These are phyloP conservation scores for Lophius americanus DNA, from an alignment of 2,797 vertebrate species.

Conservation along the genomic window DNA sequence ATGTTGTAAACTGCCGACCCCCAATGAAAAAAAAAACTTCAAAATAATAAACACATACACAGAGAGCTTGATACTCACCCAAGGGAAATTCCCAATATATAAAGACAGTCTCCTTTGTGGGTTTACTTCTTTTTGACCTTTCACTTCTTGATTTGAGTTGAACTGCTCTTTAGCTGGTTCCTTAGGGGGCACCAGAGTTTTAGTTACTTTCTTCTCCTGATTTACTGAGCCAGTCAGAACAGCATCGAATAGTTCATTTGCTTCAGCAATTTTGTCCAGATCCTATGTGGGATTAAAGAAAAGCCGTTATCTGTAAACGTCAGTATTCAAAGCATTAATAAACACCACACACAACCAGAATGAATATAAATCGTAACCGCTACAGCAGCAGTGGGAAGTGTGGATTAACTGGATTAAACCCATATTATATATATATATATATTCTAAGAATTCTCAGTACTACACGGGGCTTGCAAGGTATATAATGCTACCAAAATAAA, in stretches of 20 bases:
- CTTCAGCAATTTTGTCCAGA: conserved; percentile 80
- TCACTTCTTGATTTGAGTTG: conserved; percentile 78
- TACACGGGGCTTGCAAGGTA: background rate
- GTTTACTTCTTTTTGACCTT: conserved; percentile 77
- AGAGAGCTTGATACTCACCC: conserved; percentile 82
- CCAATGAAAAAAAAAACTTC: too few relatives aligned
- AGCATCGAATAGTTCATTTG: conserved; percentile 93
- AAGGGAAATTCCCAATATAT: conserved; percentile 93
- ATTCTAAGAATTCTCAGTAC: background rate
- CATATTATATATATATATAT: too few relatives aligned
- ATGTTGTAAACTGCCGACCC: too few relatives aligned
- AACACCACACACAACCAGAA: background rate
- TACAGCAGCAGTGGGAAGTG: background rate
- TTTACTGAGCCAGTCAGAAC: conserved; percentile 87
- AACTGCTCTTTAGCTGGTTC: conserved; percentile 71
- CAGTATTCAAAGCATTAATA: background rate
- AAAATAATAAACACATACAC: background rate
- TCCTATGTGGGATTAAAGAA: conserved; percentile 51
- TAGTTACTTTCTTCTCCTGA: conserved; percentile 68
- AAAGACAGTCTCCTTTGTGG: conserved; percentile 81
- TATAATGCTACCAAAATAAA: background rate
- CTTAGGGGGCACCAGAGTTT: conserved; percentile 50
- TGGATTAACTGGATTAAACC: background rate
- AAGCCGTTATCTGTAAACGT: background rate
- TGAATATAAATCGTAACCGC: background rate